Base-by-base conservation (phyloP, 2,888 invertebrate species). In the Pedicia rivosa region DNA sequence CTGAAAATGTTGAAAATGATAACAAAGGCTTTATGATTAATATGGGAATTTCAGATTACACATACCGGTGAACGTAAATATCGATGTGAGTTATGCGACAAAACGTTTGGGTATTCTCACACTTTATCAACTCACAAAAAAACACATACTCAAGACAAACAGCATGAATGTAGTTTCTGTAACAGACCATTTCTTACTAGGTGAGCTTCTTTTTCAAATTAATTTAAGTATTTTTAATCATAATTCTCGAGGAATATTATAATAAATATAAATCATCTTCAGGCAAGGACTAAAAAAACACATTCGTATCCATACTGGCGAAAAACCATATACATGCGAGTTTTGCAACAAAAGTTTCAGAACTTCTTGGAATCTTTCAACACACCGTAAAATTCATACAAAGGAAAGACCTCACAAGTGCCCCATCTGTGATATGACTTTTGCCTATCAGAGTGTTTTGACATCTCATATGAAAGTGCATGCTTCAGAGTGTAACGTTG, bases 41-140 rank as follows among this genome's bases (percentile, higher is more conserved):
- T n/a, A n/a, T n/a, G n/a, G n/a, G n/a, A n/a, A n/a, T n/a, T n/a
- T n/a, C n/a, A n/a, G n/a, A n/a, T n/a, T n/a, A 17, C 26, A 6
- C 44, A 44, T 27, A 39, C 44, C 1, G 38, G 40, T 10, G 38
- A 39, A n/a, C 40, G 42, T n/a, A 37, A 37, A 8, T 44, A 44
- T 35, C 28, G 27, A 7, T 44, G 44, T 17, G 40, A 43, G 5
- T 22, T 40, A n/a, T 44, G 44, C 25, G 40, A 37, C 2, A 44
- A 42, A 33, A 27, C 35, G 3, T 44, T 39, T 35, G 38, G 40
- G 13, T 40, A 42, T 31, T 39, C 42, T 7, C 43, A 44, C 16
- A 41, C 39, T 3, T 19, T 44, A 15, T 30, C 39, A 2, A 40
- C 39, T 1, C 37, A 37, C 12, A 22, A n/a, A 17, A 24, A 25